Evolutionary conservation across 2,888 invertebrate species (phyloP).

Genomic region (Yponomeuta cagnagella): DNA sequence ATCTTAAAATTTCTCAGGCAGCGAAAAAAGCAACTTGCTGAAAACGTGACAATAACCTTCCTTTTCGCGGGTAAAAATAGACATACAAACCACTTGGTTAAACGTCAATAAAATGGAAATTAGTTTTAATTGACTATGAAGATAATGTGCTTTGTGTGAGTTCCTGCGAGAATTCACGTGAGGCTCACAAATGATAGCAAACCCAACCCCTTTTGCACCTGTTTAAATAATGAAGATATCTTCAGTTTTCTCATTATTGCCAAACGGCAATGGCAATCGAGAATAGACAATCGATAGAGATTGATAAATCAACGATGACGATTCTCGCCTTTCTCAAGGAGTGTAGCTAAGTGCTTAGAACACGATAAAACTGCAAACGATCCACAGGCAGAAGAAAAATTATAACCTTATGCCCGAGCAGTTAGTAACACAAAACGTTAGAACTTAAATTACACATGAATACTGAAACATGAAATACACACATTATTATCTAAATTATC

Average conservation of each 20-base stretch:
- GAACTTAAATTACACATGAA: not conserved
- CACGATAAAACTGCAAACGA: not conserved
- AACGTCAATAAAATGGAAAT: not conserved
- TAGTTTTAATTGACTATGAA: not conserved
- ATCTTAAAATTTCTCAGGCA: no score
- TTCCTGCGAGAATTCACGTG: not conserved
- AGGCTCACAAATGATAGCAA: not conserved
- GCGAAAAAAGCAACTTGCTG: no score
- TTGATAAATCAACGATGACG: no score
- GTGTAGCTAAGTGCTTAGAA: no score
- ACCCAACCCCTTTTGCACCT: not conserved
- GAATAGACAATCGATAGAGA: not conserved
- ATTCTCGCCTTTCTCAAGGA: no score
- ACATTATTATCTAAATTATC: not conserved
- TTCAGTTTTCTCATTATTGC: not conserved
- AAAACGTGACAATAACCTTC: no score
- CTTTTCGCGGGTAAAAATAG: no score
- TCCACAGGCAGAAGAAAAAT: not conserved
- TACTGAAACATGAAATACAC: conserved; percentile 1
- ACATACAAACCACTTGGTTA: not conserved
- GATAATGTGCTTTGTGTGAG: not conserved
- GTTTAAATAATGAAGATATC: not conserved
- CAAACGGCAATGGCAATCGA: not conserved
- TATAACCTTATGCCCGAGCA: not conserved
- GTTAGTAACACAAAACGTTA: not conserved